Base-by-base conservation (phyloP, 1,140 invertebrate genomes). In the Ctenoplectra terminalis region DNA sequence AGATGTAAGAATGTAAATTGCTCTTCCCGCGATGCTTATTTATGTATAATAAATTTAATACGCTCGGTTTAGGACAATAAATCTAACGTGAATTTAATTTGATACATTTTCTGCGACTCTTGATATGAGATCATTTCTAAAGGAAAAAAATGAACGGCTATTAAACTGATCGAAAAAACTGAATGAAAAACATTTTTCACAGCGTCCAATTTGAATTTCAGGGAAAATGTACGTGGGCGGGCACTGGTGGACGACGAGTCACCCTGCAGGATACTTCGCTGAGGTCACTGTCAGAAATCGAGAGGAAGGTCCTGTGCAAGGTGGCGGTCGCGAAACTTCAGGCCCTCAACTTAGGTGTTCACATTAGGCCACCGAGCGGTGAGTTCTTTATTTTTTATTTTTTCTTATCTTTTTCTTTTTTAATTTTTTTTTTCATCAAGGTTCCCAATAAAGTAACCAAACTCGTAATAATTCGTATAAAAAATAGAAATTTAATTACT, bases 291-390 rank as follows among this genome's bases (percentile, higher is more conserved):
- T 96, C 96, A 54, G 97, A 98, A 79, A 94, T 97, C 48, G 98
- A 99, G 93, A 94, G 96, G 75, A 95, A 96, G 76, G 95, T 97
- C 5, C 95, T 99, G 17, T 97, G 97, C 91, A 96, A 97, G 90
- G 96, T 98, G 23, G 97, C 97, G 6, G 94, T 98, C 5, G 96
- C 97, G n/a, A 97, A 98, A 90, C 95, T 99, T 15, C 97, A 97
- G 92, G 96, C 97, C 78, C 94, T 98, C 72, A 98, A 98, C 93
- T 95, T 98, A 17, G 98, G 97, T 15, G 96, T 97, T 81, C 94
- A 95, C 72, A 95, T 98, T 85, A 95, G 95, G 88, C 94, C 96
- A 80, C 96, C 96, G 54, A 95, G 94, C 93, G 96, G 96, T 96
- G 91, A 93, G 91, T 82, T 1, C 1, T 50, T 13, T 40, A n/a